Evolutionary conservation across 1,140 invertebrate genomes (phyloP).

Genomic region (Ruditapes philippinarum): DNA sequence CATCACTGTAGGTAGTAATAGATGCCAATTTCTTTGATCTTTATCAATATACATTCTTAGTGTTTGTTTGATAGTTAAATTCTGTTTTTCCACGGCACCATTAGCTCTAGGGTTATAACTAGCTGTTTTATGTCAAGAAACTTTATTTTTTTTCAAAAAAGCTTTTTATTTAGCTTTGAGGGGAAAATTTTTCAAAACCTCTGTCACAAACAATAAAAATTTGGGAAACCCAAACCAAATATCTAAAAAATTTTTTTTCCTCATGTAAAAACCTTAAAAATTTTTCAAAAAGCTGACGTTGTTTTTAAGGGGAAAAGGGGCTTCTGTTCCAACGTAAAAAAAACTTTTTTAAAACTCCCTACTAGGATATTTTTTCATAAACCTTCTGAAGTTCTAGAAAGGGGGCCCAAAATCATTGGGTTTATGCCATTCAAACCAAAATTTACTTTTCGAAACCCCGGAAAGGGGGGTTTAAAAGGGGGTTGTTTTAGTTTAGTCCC

Average conservation of each 20-base stretch:
- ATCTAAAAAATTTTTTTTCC: no score
- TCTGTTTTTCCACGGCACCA: slow-evolving; percentile 61
- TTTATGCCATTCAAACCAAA: no score
- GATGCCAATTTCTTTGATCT: slow-evolving; percentile 52
- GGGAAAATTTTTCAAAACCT: slow-evolving; percentile 67
- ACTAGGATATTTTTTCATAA: slow-evolving; percentile 49
- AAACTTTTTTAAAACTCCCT: background rate
- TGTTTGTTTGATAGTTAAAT: slow-evolving; percentile 31
- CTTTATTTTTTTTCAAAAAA: slow-evolving; percentile 70
- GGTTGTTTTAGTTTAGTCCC: background rate
- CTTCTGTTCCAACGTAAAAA: slow-evolving; percentile 65
- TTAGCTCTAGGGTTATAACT: slow-evolving; percentile 73
- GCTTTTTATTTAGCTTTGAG: slow-evolving; percentile 65
- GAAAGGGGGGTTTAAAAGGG: slow-evolving; percentile 40
- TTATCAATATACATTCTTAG: slow-evolving; percentile 48
- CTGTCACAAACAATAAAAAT: slow-evolving; percentile 57
- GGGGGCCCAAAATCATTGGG: slow-evolving; percentile 65
- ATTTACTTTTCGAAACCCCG: no score
- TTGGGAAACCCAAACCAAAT: no score
- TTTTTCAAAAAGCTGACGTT: no score
- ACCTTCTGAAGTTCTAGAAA: slow-evolving; percentile 34
- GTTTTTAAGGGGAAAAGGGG: slow-evolving; percentile 54
- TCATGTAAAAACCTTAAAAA: no score
- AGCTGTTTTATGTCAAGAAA: slow-evolving; percentile 66
- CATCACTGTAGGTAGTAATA: slow-evolving; percentile 38